phyloP scores from a whole-genome alignment of 2,888 invertebrate species.

The Tuberolachnus salignus region DNA sequence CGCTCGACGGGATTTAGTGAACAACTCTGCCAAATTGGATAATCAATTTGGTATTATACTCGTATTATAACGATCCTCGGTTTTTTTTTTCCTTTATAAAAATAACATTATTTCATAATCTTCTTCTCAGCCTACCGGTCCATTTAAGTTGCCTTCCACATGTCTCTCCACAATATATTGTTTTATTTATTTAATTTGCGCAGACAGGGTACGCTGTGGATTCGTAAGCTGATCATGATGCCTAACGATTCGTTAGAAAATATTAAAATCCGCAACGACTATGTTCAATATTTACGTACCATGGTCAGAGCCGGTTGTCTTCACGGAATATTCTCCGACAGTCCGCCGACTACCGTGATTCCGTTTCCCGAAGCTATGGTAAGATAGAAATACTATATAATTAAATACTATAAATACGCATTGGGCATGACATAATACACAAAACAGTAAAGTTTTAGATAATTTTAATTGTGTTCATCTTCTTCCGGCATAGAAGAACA shows the following conservation, averaged over 20 bases:
- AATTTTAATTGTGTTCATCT: too few species aligned
- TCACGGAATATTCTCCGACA: slow-evolving; percentile 65
- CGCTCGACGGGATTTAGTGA: slow-evolving; percentile 60
- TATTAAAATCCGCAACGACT: slow-evolving; percentile 65
- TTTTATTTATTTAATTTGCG: slow-evolving; percentile 5
- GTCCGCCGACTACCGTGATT: slow-evolving; percentile 64
- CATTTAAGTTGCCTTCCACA: too few species aligned
- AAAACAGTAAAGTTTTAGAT: too few species aligned
- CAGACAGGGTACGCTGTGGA: slow-evolving; percentile 67
- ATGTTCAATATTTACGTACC: slow-evolving; percentile 66
- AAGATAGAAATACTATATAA: slow-evolving; percentile 57
- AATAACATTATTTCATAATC: background rate
- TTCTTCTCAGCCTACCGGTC: too few species aligned
- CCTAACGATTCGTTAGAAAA: slow-evolving; percentile 64
- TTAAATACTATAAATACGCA: background rate
- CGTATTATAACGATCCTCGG: background rate
- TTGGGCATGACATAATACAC: too few species aligned
- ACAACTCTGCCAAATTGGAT: slow-evolving; percentile 43
- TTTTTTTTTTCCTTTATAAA: background rate
- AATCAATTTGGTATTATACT: slow-evolving; percentile 39
- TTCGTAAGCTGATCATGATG: slow-evolving; percentile 64
- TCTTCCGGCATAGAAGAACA: too few species aligned
- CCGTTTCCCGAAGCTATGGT: slow-evolving; percentile 65
- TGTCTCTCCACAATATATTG: too few species aligned
- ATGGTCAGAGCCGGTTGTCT: slow-evolving; percentile 65